These are phyloP conservation scores for Sialis lutaria DNA, from an alignment of 2,888 invertebrate genomes.

Conservation along the genomic window DNA sequence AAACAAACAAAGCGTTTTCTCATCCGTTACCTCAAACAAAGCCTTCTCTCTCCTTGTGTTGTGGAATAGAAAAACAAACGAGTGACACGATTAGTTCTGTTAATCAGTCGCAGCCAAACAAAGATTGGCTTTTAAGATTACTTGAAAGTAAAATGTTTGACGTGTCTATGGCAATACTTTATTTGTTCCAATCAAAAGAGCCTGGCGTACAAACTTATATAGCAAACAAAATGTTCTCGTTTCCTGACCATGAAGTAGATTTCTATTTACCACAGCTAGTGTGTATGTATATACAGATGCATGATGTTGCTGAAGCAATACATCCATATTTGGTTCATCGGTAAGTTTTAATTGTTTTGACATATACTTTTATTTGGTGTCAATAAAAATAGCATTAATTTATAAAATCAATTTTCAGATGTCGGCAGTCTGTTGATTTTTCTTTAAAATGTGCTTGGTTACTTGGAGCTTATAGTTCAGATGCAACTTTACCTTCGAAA, in stretches of 20 bases:
- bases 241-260: conserved; percentile 82
- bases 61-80: conserved; percentile 17
- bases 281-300: conserved; percentile 97
- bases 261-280: conserved; percentile 96
- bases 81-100: neutral
- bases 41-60: conserved; percentile 22
- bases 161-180: conserved; percentile 96
- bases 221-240: conserved; percentile 94
- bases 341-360: conserved; percentile 26
- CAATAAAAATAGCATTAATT: neutral
- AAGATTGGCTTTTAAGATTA: conserved; percentile 65
- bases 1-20: conserved; percentile 6
- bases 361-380: neutral
- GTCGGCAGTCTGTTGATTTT: conserved; percentile 89
- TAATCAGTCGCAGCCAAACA: conserved; percentile 21
- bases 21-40: conserved; percentile 13
- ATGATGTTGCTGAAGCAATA: conserved; percentile 87
- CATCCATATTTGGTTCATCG: conserved; percentile 68
- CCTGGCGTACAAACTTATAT: conserved; percentile 95
- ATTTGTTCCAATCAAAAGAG: conserved; percentile 95
- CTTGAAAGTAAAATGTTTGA: conserved; percentile 97
- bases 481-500: conserved; percentile 44
- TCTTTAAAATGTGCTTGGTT: conserved; percentile 93
- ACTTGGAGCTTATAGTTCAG: conserved; percentile 82
- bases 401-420: conserved; percentile 30